Conservation (phyloP, 2,797 vertebrate species). For the Galagoides demidoff region DNA sequence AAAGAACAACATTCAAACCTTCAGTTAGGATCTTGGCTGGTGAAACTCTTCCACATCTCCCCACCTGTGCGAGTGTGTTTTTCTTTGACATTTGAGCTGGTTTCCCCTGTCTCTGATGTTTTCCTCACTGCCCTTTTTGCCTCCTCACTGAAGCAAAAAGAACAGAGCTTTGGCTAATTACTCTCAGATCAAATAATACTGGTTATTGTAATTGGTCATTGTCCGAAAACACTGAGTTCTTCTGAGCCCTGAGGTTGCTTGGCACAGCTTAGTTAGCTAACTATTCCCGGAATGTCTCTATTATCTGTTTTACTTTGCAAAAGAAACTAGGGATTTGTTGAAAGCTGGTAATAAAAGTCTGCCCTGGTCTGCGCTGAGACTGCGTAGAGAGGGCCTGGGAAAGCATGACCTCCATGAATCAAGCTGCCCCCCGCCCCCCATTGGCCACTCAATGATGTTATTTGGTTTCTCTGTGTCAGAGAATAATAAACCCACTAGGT, state of each 20-base stretch:
- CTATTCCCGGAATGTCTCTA: constrained; percentile 81
- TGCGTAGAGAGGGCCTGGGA: constrained; percentile 82
- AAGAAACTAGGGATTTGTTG: constrained; percentile 76
- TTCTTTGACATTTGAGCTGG: constrained; percentile 80
- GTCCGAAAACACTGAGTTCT: constrained; percentile 83
- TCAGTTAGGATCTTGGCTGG: constrained; percentile 41
- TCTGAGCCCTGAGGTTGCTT: constrained; percentile 81
- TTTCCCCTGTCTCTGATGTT: constrained; percentile 79
- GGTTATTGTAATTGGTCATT: constrained; percentile 85
- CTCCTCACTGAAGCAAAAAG: constrained; percentile 82
- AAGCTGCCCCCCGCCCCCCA: constrained; percentile 54
- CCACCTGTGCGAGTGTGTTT: constrained; percentile 77
- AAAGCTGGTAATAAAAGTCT: constrained; percentile 82
- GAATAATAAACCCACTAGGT: constrained; percentile 85
- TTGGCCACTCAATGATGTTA: constrained; percentile 78
- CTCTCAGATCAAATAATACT: constrained; percentile 83
- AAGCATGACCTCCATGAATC: constrained; percentile 77
- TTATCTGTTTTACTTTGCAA: constrained; percentile 83
- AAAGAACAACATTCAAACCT: background rate
- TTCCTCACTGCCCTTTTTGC: constrained; percentile 78
- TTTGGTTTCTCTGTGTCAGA: constrained; percentile 81
- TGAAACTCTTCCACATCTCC: constrained; percentile 35
- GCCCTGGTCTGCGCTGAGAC: constrained; percentile 78
- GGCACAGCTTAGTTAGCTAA: constrained; percentile 80
- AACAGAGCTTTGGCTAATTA: constrained; percentile 82